Conservation (phyloP, 2,888 invertebrate genomes). For the Volucella inflata region DNA sequence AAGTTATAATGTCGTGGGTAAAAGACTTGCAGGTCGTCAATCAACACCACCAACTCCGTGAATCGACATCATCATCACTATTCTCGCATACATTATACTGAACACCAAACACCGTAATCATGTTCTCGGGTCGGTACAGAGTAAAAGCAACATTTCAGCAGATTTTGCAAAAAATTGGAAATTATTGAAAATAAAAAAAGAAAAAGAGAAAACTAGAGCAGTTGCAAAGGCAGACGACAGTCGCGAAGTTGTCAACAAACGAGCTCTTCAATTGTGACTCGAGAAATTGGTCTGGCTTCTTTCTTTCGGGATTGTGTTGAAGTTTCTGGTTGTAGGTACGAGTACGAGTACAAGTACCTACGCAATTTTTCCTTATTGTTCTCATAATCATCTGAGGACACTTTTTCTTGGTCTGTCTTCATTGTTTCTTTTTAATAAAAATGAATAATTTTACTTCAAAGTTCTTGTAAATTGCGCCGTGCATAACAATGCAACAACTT, state of each 20-base stretch:
- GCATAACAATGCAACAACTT: too few relatives aligned
- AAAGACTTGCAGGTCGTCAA: constrained; percentile 66
- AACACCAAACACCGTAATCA: constrained; percentile 47
- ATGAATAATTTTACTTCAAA: constrained; percentile 42
- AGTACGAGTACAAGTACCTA: constrained; percentile 5
- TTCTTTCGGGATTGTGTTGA: constrained; percentile 45
- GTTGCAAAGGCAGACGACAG: constrained; percentile 55
- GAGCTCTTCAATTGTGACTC: constrained; percentile 74
- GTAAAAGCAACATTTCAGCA: constrained; percentile 37
- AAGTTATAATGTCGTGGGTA: background rate
- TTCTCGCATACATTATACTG: constrained; percentile 13
- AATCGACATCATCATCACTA: constrained; percentile 62
- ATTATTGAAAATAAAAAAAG: constrained; percentile 37
- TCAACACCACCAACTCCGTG: constrained; percentile 56
- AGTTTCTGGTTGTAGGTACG: constrained; percentile 53
- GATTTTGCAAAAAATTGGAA: constrained; percentile 72
- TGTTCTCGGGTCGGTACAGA: constrained; percentile 41
- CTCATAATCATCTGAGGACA: constrained; percentile 65
- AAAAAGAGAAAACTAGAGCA: constrained; percentile 71
- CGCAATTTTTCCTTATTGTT: constrained; percentile 60
- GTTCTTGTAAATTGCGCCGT: constrained; percentile 51
- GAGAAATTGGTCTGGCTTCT: constrained; percentile 65
- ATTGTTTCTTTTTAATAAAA: constrained; percentile 19
- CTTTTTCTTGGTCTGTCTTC: constrained; percentile 31
- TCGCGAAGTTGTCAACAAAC: constrained; percentile 55